Conservation (phyloP, 2,888 invertebrate genomes). For the Ophonus ardosiacus region DNA sequence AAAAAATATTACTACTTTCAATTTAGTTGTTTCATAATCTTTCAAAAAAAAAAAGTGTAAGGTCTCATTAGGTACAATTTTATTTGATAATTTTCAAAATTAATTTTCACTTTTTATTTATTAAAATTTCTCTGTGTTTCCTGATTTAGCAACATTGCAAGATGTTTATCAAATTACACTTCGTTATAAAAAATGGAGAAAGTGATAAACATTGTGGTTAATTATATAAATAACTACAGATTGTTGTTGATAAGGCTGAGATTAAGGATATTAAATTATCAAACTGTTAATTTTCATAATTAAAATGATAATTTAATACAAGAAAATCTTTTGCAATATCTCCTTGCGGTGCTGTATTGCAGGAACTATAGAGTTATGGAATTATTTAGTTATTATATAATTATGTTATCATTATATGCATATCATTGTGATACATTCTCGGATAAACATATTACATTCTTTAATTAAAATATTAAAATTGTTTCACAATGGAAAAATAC, state of each 20-base stretch:
- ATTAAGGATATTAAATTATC: constrained; percentile 30
- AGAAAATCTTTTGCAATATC: background rate
- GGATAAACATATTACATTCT: background rate
- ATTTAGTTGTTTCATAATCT: no score
- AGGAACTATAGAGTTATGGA: background rate
- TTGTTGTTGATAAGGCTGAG: background rate
- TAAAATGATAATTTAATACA: constrained; percentile 56
- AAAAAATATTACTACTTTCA: background rate
- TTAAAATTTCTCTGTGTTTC: background rate
- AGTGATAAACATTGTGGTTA: background rate
- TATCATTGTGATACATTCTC: background rate
- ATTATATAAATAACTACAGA: background rate
- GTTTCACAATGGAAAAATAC: no score
- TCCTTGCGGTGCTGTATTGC: background rate
- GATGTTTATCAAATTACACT: background rate
- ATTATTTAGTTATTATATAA: background rate
- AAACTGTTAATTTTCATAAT: background rate
- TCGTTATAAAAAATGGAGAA: background rate
- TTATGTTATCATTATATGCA: background rate
- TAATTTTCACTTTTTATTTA: background rate
- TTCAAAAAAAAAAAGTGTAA: no score
- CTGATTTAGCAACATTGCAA: background rate
- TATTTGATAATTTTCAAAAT: background rate
- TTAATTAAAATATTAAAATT: no score
- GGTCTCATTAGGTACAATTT: no score